Percentiles rank a stretch among this genome's conserved stretches.
phyloP scores from a whole-genome alignment of 2,113 vertebrate species.

The Globicephala melas region DNA sequence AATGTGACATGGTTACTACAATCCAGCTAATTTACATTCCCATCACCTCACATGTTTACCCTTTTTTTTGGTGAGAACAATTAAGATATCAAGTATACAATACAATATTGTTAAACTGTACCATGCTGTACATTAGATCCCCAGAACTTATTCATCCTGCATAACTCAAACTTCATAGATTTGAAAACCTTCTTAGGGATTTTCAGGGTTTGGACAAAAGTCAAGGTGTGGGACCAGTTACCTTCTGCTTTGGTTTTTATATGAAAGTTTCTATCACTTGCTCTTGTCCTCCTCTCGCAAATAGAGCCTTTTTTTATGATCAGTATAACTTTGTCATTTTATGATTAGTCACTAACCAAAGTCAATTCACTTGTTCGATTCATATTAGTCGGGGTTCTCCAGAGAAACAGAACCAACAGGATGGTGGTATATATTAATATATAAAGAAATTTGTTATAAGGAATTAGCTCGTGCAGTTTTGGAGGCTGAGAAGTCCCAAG shows the following conservation, averaged over 20 bases:
- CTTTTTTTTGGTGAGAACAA: not conserved
- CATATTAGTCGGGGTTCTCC: not conserved
- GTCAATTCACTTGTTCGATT: not conserved
- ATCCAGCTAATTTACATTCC: not conserved
- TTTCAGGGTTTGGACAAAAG: not conserved
- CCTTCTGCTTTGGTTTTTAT: not conserved
- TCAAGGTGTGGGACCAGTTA: not conserved
- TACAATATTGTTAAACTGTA: not conserved
- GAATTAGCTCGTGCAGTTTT: not conserved
- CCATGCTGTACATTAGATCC: too few relatives aligned
- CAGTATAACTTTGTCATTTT: not conserved
- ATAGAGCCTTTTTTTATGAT: not conserved
- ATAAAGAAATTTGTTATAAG: not conserved
- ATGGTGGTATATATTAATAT: not conserved
- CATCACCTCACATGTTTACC: not conserved
- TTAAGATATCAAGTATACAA: not conserved
- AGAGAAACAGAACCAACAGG: not conserved
- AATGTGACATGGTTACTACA: not conserved
- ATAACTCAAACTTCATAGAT: not conserved
- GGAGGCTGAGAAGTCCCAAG: not conserved
- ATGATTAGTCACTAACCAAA: not conserved
- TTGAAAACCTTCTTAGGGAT: not conserved
- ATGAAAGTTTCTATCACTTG: not conserved
- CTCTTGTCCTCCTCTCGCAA: not conserved
- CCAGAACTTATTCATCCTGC: not conserved